These are phyloP conservation scores for Tiliqua scincoides DNA, from an alignment of 2,113 vertebrate genomes.

Conservation along the genomic window DNA sequence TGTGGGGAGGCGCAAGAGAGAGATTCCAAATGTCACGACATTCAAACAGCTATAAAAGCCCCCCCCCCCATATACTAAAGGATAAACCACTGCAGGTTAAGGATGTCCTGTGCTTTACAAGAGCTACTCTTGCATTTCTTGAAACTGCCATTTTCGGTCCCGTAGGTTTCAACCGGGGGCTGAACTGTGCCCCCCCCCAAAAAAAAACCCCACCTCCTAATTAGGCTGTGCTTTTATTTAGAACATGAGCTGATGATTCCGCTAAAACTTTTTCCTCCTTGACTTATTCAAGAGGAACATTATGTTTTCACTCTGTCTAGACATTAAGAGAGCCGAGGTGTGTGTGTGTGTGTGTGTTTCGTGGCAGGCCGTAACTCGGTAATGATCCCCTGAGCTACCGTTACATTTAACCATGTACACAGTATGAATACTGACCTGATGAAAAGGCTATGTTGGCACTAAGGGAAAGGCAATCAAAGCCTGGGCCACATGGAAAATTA, in stretches of 20 bases:
- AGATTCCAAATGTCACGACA: no score
- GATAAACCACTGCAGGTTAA: not conserved
- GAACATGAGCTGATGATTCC: not conserved
- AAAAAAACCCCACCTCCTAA: not conserved
- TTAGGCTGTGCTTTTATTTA: not conserved
- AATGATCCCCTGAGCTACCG: constrained; percentile 8
- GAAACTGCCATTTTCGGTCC: not conserved
- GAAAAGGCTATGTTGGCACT: not conserved
- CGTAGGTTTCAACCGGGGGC: not conserved
- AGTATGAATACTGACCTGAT: not conserved
- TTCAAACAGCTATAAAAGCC: not conserved
- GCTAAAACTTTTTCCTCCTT: not conserved
- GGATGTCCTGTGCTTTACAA: not conserved
- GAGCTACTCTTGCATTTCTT: not conserved
- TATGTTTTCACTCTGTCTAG: constrained; percentile 14
- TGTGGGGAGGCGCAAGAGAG: not conserved
- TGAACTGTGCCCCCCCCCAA: not conserved
- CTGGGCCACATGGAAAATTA: constrained; percentile 2
- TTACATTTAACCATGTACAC: not conserved
- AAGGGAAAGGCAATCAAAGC: constrained; percentile 7
- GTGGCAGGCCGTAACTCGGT: not conserved
- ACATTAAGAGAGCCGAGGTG: not conserved
- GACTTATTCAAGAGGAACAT: not conserved
- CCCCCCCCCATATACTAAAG: no score
- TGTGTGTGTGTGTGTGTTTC: not conserved